Conservation (phyloP, 2,888 invertebrate genomes). For the Hoplodrina ambigua region DNA sequence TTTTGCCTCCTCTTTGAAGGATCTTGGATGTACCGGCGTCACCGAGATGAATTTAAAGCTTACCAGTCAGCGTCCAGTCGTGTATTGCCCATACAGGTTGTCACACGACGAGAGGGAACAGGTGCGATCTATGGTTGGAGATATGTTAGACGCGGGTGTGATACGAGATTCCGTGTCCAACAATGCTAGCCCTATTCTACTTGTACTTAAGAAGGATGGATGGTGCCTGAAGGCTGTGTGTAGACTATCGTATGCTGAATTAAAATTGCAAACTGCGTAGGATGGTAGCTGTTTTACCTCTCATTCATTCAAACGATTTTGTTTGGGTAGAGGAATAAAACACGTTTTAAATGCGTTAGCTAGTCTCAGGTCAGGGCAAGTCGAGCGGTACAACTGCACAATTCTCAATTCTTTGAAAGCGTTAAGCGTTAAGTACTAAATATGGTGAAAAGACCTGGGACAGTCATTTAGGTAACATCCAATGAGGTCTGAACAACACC, state of each 20-base stretch:
- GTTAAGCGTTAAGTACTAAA: too few species aligned
- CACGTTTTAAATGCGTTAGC: constrained; percentile 29
- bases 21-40: too few species aligned
- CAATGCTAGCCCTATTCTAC: neutral
- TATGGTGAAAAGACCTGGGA: too few species aligned
- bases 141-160: neutral
- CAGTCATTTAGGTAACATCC: too few species aligned
- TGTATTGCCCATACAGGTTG: neutral
- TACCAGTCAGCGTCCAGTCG: neutral
- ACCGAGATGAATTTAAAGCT: too few species aligned
- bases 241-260: too few species aligned
- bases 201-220: neutral
- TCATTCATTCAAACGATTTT: constrained; percentile 23
- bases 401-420: too few species aligned
- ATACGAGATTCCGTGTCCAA: neutral
- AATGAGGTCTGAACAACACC: too few species aligned
- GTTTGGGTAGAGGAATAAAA: constrained; percentile 17
- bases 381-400: constrained; percentile 33
- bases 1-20: too few species aligned
- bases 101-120: neutral
- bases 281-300: constrained; percentile 26
- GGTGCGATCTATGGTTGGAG: neutral
- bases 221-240: neutral
- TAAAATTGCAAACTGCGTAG: constrained; percentile 30
- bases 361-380: constrained; percentile 29